Evolutionary conservation across 2,797 vertebrate species (phyloP).

Genomic region (Momotus momota): DNA sequence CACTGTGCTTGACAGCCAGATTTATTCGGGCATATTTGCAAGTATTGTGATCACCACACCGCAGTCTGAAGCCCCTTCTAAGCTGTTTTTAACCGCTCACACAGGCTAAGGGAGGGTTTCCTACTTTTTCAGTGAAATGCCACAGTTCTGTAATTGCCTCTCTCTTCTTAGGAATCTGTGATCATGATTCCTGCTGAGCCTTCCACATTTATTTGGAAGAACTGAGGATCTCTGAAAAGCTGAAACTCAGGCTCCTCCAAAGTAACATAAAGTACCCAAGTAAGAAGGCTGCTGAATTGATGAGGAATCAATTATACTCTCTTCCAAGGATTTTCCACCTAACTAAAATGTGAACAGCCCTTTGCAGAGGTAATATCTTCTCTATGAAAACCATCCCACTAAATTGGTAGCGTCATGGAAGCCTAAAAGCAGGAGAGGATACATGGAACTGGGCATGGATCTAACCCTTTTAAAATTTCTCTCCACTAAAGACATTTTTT

Average conservation of each 20-base stretch:
- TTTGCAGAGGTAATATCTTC: background rate
- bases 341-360: background rate
- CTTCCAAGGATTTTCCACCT: background rate
- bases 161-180: background rate
- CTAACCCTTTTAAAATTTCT: no score
- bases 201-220: background rate
- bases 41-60: background rate
- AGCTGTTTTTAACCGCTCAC: background rate
- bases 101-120: background rate
- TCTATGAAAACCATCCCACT: background rate
- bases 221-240: background rate
- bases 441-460: background rate
- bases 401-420: background rate
- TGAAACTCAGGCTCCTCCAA: background rate
- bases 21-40: background rate
- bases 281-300: background rate
- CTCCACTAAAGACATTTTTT: background rate
- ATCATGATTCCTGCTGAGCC: background rate
- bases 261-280: background rate
- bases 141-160: background rate
- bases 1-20: background rate
- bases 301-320: background rate
- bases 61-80: background rate
- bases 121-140: background rate
- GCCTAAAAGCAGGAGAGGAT: background rate